These are phyloP conservation scores for Coleophora flavipennella DNA, from an alignment of 2,888 invertebrate genomes.

Conservation along the genomic window DNA sequence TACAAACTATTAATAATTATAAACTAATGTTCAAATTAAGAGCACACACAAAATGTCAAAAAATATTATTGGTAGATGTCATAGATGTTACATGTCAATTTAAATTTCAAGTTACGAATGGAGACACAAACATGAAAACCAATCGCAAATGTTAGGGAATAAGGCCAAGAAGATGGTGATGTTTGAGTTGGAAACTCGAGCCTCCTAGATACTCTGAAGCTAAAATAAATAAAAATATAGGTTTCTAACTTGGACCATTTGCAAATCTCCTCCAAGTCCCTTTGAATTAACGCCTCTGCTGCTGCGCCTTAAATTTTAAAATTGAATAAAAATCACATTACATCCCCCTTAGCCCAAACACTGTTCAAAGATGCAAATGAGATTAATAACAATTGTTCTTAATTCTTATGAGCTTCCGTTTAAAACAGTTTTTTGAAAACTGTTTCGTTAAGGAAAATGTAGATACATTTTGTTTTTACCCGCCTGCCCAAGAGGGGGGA, in stretches of 20 bases:
- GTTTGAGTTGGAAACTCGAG: too few species aligned
- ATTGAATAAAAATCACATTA: conserved; percentile 53
- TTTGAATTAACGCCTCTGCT: conserved; percentile 35
- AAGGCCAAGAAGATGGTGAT: too few species aligned
- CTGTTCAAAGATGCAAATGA: conserved; percentile 12
- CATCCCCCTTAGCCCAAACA: conserved; percentile 19
- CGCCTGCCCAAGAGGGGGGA: conserved; percentile 2
- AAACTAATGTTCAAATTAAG: too few species aligned
- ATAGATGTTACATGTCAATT: too few species aligned
- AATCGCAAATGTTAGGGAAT: too few species aligned
- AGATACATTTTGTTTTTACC: conserved; percentile 44
- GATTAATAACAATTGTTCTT: conserved; percentile 7
- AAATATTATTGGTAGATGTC: too few species aligned
- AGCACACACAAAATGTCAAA: too few species aligned
- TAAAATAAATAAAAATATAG: background rate
- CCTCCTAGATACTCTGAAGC: too few species aligned
- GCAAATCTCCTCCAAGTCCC: conserved; percentile 21
- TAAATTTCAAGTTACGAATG: too few species aligned
- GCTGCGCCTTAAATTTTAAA: conserved; percentile 33
- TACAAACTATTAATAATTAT: too few species aligned
- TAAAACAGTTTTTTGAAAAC: background rate
- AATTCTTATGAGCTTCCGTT: conserved; percentile 7
- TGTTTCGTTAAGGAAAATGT: conserved; percentile 38
- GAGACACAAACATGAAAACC: too few species aligned
- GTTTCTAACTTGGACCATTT: background rate